Conservation (phyloP, 92 coral and sea anemone species). For the Epizoanthus rinbou region DNA sequence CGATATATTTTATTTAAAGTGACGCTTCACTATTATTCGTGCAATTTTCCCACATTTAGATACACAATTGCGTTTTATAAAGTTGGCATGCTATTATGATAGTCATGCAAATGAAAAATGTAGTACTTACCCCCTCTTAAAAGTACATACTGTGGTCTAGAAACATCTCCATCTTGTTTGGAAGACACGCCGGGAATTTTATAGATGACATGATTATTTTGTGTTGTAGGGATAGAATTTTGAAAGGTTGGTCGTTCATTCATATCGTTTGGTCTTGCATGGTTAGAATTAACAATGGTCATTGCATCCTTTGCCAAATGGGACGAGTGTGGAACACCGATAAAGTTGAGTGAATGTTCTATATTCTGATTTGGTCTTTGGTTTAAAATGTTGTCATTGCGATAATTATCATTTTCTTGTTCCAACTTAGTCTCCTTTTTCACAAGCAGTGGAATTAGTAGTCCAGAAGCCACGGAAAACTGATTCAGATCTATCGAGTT, state of each 20-base stretch:
- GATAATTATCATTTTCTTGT: neutral
- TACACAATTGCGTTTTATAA: no score
- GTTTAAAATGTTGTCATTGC: neutral
- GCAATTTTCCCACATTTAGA: no score
- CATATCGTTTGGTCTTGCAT: neutral
- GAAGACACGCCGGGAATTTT: neutral
- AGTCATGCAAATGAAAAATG: neutral
- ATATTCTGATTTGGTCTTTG: neutral
- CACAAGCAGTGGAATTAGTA: slow-evolving; percentile 19
- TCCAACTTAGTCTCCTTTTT: neutral
- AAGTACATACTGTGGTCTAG: neutral
- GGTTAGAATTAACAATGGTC: no score
- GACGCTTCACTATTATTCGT: no score
- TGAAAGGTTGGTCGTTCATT: neutral
- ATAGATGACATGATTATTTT: neutral
- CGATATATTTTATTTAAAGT: no score
- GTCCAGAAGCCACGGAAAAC: slow-evolving; percentile 12
- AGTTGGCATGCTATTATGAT: no score
- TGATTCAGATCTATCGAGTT: neutral
- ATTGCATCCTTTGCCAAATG: no score
- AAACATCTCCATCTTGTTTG: neutral
- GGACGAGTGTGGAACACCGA: no score
- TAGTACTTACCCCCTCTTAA: neutral
- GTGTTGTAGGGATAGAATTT: no score
- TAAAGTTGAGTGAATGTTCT: no score